Conservation (phyloP, 1,140 invertebrate species). For the Bombus vancouverensis region DNA sequence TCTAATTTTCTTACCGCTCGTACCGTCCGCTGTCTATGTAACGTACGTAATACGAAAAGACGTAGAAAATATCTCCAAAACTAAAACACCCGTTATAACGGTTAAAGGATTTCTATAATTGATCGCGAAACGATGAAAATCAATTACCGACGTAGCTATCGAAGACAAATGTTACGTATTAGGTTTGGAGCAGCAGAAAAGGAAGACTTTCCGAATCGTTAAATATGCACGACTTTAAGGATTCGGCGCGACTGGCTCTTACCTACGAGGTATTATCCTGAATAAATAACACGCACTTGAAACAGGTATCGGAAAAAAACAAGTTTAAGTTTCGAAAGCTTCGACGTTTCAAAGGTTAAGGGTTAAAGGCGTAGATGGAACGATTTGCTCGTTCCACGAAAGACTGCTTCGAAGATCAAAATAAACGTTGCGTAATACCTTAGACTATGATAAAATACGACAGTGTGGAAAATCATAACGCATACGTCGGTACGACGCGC, state of each 20-base stretch:
- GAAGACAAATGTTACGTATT: neutral
- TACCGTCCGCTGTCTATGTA: too few species aligned
- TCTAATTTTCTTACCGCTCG: too few species aligned
- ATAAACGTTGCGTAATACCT: too few species aligned
- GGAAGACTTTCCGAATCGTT: neutral
- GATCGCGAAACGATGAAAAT: neutral
- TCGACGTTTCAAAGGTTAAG: neutral
- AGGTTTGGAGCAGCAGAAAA: too few species aligned
- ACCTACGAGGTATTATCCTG: neutral
- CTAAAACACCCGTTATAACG: too few species aligned
- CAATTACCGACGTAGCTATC: neutral
- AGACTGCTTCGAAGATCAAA: neutral
- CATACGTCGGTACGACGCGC: neutral
- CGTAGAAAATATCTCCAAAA: too few species aligned
- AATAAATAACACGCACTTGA: neutral
- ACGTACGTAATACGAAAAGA: too few species aligned
- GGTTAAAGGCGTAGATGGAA: neutral
- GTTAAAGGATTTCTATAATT: too few species aligned
- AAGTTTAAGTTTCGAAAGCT: neutral
- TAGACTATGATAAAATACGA: neutral
- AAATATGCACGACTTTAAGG: neutral
- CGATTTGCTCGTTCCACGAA: neutral
- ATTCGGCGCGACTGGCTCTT: neutral
- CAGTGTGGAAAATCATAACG: neutral
- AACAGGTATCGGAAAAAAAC: neutral